These are phyloP conservation scores for Sarcophaga subvicina DNA, from an alignment of 2,888 invertebrate species.

Conservation along the genomic window DNA sequence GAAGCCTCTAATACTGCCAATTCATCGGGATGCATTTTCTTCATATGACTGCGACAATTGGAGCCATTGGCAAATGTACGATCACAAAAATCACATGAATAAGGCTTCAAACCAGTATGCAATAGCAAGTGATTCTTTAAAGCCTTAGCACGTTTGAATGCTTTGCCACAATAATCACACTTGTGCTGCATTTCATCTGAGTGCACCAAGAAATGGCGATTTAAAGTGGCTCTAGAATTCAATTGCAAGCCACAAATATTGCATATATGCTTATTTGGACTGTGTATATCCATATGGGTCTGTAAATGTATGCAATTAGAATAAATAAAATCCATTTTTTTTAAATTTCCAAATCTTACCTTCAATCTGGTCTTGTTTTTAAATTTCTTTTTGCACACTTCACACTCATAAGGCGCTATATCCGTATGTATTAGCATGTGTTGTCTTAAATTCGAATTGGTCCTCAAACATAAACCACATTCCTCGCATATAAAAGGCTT, in stretches of 20 bases:
- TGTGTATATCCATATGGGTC: slow-evolving; percentile 79
- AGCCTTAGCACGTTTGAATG: slow-evolving; percentile 81
- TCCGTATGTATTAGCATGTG: slow-evolving; percentile 83
- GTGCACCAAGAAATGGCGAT: slow-evolving; percentile 79
- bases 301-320: slow-evolving; percentile 53
- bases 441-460: slow-evolving; percentile 82
- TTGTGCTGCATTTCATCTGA: slow-evolving; percentile 80
- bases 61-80: slow-evolving; percentile 82
- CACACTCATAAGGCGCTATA: slow-evolving; percentile 82
- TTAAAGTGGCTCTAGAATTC: slow-evolving; percentile 78
- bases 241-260: slow-evolving; percentile 78
- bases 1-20: slow-evolving; percentile 81
- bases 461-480: slow-evolving; percentile 82
- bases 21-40: slow-evolving; percentile 80
- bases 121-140: slow-evolving; percentile 81
- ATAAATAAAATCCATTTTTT: background rate
- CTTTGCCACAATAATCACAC: slow-evolving; percentile 79
- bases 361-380: slow-evolving; percentile 78
- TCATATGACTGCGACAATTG: slow-evolving; percentile 81
- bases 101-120: slow-evolving; percentile 81
- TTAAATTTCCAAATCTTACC: slow-evolving; percentile 52
- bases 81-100: slow-evolving; percentile 81
- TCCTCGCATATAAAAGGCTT: slow-evolving; percentile 82
- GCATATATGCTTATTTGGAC: slow-evolving; percentile 79
- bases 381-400: slow-evolving; percentile 81